phyloP scores from a whole-genome alignment of 2,888 invertebrate species.

The Spisula subtruncata region DNA sequence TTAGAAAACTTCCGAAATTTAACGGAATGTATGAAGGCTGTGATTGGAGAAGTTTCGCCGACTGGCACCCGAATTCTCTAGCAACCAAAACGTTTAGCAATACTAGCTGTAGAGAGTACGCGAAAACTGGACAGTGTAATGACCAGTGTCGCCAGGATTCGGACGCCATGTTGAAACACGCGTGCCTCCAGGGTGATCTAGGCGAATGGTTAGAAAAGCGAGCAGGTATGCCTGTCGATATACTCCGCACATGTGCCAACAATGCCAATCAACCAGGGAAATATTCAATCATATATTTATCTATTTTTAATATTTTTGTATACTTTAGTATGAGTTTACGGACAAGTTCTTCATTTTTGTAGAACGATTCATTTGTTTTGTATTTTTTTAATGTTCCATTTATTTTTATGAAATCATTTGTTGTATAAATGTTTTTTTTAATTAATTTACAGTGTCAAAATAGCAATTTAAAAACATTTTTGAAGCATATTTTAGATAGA shows the following conservation, averaged over 20 bases:
- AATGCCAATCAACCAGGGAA: neutral
- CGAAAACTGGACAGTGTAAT: conserved; percentile 44
- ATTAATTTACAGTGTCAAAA: too few relatives aligned
- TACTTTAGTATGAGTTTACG: conserved; percentile 11
- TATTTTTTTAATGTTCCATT: neutral
- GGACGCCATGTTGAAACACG: conserved; percentile 57
- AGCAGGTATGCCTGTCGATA: conserved; percentile 2
- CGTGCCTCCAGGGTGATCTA: conserved; percentile 73
- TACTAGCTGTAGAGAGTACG: conserved; percentile 58
- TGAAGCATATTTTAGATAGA: too few relatives aligned
- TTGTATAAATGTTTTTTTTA: too few relatives aligned
- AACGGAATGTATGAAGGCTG: conserved; percentile 66
- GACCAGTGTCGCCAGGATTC: conserved; percentile 69
- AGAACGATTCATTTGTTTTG: neutral
- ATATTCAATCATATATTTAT: neutral
- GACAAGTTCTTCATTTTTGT: neutral
- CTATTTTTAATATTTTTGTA: conserved; percentile 15
- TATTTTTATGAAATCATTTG: too few relatives aligned
- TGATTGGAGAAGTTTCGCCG: conserved; percentile 66
- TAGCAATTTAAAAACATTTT: too few relatives aligned
- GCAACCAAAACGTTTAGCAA: conserved; percentile 27
- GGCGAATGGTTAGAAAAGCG: conserved; percentile 65
- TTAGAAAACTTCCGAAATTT: conserved; percentile 71
- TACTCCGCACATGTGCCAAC: conserved; percentile 26
- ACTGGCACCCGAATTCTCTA: conserved; percentile 26